Evolutionary conservation across 2,888 invertebrate genomes (phyloP).

Genomic region (Priocnemis perturbator): DNA sequence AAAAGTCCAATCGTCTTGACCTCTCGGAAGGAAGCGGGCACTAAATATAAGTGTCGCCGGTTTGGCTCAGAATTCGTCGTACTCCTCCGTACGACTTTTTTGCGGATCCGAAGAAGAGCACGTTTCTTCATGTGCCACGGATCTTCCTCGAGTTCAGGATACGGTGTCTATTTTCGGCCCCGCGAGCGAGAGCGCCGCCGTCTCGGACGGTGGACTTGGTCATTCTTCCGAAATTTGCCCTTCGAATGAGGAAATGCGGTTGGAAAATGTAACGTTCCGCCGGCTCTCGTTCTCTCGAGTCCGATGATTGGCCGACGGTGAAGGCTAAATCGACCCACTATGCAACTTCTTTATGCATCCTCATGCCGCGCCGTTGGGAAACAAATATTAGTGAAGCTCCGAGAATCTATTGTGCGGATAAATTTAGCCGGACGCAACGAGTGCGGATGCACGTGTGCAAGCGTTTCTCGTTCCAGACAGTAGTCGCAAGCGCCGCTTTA

Average conservation of each 20-base stretch:
- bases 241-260: constrained; percentile 3
- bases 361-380: not conserved
- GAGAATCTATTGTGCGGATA: constrained; percentile 4
- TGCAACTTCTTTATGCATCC: not conserved
- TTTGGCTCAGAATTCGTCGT: not conserved
- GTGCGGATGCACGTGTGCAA: not conserved
- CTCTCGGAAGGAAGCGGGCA: too few species aligned
- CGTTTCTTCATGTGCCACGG: constrained; percentile 32
- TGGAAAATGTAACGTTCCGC: too few species aligned
- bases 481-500: constrained; percentile 45
- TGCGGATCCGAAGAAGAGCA: constrained; percentile 21
- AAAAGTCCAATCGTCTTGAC: too few species aligned
- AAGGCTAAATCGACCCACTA: too few species aligned
- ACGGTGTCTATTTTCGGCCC: constrained; percentile 40
- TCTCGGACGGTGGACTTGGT: constrained; percentile 1
- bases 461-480: constrained; percentile 4
- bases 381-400: not conserved
- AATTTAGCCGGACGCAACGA: constrained; percentile 7
- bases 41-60: too few species aligned
- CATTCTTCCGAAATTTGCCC: constrained; percentile 12
- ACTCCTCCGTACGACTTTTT: not conserved
- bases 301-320: too few species aligned
- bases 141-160: constrained; percentile 35
- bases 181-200: constrained; percentile 26
- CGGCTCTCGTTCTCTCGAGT: not conserved